Evolutionary conservation across 1,140 invertebrate species (phyloP).

Genomic region (Cydia amplana): DNA sequence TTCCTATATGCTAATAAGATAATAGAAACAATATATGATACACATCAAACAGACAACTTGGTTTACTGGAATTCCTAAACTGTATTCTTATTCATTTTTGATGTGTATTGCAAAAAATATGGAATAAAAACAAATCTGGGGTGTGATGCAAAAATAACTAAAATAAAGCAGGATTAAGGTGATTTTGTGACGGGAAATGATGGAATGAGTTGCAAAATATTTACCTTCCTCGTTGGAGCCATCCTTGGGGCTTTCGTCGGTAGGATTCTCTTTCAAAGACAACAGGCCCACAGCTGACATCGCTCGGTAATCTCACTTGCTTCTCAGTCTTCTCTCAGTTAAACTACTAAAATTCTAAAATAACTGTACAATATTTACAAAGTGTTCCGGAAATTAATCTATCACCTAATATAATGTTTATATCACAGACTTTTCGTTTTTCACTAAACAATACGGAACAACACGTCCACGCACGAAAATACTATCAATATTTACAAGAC

Average conservation of each 20-base stretch:
- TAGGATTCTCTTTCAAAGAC: slow-evolving; percentile 75
- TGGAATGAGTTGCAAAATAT: slow-evolving; percentile 35
- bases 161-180: background rate
- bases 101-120: slow-evolving; percentile 6
- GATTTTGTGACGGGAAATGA: background rate
- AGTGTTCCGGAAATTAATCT: slow-evolving; percentile 74
- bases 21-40: slow-evolving; percentile 17
- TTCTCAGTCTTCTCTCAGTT: slow-evolving; percentile 78
- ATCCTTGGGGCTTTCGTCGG: slow-evolving; percentile 58
- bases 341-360: slow-evolving; percentile 73
- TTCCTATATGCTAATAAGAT: slow-evolving; percentile 28
- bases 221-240: slow-evolving; percentile 51
- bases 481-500: slow-evolving; percentile 77
- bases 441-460: slow-evolving; percentile 76
- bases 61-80: background rate
- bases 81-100: slow-evolving; percentile 18
- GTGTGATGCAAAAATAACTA: slow-evolving; percentile 2
- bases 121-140: slow-evolving; percentile 16
- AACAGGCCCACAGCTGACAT: slow-evolving; percentile 78
- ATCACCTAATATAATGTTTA: slow-evolving; percentile 78
- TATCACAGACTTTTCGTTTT: slow-evolving; percentile 81
- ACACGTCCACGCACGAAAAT: slow-evolving; percentile 79
- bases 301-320: slow-evolving; percentile 68
- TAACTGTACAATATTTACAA: slow-evolving; percentile 78
- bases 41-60: background rate